Conservation (phyloP, 2,113 vertebrate genomes). For the Acrocephalus arundinaceus region DNA sequence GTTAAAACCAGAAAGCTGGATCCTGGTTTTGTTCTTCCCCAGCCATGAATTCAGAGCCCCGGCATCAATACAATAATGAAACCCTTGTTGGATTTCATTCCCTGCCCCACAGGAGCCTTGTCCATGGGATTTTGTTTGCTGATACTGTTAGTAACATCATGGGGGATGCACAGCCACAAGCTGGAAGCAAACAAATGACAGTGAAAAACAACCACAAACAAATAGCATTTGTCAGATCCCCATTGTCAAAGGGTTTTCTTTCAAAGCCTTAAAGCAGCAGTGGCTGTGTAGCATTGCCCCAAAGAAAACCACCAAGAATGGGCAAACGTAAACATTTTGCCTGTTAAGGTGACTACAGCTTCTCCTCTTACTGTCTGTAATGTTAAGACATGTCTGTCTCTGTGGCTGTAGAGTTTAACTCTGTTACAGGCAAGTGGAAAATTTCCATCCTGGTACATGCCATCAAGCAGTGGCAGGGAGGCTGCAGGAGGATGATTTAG, state of each 20-base stretch:
- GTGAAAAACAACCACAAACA: constrained; percentile 31
- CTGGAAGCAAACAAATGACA: constrained; percentile 42
- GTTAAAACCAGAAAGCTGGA: background rate
- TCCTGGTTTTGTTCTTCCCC: background rate
- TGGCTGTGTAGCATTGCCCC: background rate
- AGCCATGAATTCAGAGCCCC: background rate
- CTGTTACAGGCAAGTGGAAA: background rate
- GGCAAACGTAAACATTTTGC: background rate
- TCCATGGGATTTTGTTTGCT: constrained; percentile 42
- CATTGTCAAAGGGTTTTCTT: background rate
- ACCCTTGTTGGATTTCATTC: constrained; percentile 34
- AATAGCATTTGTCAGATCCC: constrained; percentile 22
- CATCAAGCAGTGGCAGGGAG: background rate
- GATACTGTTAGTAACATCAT: constrained; percentile 1
- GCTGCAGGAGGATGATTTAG: background rate
- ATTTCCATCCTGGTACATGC: background rate
- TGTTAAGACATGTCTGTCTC: background rate
- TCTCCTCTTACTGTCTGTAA: background rate
- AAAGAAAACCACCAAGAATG: background rate
- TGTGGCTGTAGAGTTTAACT: background rate
- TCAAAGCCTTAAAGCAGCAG: constrained; percentile 26
- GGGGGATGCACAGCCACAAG: background rate
- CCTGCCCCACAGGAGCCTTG: background rate
- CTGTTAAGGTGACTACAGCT: background rate
- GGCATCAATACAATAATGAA: constrained; percentile 30